Percentiles rank a stretch among this genome's conserved stretches.
phyloP scores from a whole-genome alignment of 2,113 vertebrate species.

The Podiceps cristatus region DNA sequence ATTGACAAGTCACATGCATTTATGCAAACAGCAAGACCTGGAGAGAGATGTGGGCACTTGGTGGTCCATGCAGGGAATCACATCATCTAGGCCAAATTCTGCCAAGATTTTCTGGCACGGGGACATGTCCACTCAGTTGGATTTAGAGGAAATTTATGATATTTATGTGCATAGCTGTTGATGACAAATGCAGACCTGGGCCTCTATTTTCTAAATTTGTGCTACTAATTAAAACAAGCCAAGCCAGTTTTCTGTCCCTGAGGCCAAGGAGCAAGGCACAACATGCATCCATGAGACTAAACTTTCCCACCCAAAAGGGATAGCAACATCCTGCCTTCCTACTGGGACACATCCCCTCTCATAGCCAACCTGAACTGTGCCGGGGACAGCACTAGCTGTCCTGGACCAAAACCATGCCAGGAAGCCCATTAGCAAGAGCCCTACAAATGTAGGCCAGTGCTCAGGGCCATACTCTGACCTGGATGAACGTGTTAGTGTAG shows the following conservation, averaged over 20 bases:
- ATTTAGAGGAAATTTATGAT: background rate
- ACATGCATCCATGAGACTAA: background rate
- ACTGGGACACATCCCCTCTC: background rate
- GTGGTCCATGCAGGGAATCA: background rate
- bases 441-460: accelerated
- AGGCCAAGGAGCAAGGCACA: background rate
- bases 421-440: background rate
- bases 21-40: background rate
- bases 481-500: accelerated
- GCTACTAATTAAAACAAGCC: background rate
- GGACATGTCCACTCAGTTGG: background rate
- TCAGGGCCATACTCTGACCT: background rate
- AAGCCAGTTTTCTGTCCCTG: constrained; percentile 12
- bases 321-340: background rate
- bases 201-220: background rate
- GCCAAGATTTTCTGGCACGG: background rate
- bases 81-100: background rate
- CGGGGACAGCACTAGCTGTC: background rate
- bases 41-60: background rate
- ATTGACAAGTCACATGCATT: background rate
- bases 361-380: background rate
- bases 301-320: background rate
- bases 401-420: background rate
- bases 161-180: background rate
- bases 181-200: background rate